Evolutionary conservation across 53 echinoderm and acorn worm genomes (phyloP), one percentile per base, ranked within the genome.

Genomic region (Holothuria scabra): DNA sequence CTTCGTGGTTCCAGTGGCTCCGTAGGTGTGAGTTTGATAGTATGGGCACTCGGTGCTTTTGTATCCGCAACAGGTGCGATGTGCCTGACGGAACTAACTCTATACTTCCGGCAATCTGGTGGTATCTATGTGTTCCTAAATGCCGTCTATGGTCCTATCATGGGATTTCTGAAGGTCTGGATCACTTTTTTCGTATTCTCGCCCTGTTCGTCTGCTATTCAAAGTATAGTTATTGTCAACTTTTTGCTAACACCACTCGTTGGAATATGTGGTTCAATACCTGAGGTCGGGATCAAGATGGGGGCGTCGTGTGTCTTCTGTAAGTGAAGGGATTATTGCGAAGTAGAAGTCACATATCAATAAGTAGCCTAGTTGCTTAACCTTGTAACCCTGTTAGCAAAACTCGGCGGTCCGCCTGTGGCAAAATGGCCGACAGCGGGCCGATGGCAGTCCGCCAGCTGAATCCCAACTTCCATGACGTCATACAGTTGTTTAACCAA

Each of bases 1-100:
- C 71, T 71, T 41, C 34, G 71, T 35, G 71, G 71, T 16, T 71
- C 71, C 20, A 71, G 71, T 71, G 67, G 67, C 24, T n/a, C n/a
- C n/a, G n/a, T n/a, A n/a, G n/a, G n/a, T n/a, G n/a, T n/a, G n/a
- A n/a, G n/a, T n/a, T n/a, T 66, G 28, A 71, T 71, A 30, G 32
- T 70, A 34, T 70, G 71, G 71, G 32, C 35, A 33, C 3, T 41
- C 4, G 71, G 71, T 13, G 71, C 71, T 20, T 71, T 35, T 19
- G 38, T 71, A 35, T 71, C 71, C 14, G 33, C 71, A 38, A 35
- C 71, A 18, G 38, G 35, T 5, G 37, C 71, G 12, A 18, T 71
- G 38, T 71, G 71, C 37, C 6, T 71, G 19, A 71, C 46, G 8
- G 71, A 71, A 71, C 38, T 71, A 13, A 41, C 71, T 3, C 6